These are phyloP conservation scores for Aspidoscelis tigris DNA, from an alignment of 2,113 vertebrate species.

Conservation along the genomic window DNA sequence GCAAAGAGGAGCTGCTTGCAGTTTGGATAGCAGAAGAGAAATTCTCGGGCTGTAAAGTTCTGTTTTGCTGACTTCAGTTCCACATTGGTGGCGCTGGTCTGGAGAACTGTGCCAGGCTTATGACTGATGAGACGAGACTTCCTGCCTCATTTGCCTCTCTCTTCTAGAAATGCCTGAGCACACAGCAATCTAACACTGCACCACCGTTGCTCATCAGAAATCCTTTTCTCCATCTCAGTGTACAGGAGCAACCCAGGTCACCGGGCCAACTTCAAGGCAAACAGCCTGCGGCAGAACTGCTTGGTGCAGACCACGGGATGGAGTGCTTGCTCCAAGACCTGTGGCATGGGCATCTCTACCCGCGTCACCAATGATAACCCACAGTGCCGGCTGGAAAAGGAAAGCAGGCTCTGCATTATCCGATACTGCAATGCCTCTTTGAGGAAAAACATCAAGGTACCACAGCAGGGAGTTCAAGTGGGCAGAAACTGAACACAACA, in stretches of 20 bases:
- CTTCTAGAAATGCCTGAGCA: neutral
- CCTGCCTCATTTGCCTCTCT: neutral
- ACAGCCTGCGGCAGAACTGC: slow-evolving; percentile 78
- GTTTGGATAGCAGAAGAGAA: too few relatives aligned
- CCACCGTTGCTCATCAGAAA: neutral
- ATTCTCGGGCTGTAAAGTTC: too few relatives aligned
- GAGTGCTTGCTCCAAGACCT: slow-evolving; percentile 79
- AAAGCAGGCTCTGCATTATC: slow-evolving; percentile 79
- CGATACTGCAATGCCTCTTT: slow-evolving; percentile 69
- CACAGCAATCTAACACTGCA: neutral
- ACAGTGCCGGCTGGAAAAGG: slow-evolving; percentile 78
- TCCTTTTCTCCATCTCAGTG: slow-evolving; percentile 45
- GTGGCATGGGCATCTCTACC: slow-evolving; percentile 80
- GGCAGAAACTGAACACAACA: neutral
- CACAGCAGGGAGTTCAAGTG: neutral
- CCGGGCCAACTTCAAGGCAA: slow-evolving; percentile 27
- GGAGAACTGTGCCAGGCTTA: too few relatives aligned
- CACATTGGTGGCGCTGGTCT: too few relatives aligned
- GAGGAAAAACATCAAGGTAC: slow-evolving; percentile 75
- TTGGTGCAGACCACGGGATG: slow-evolving; percentile 81
- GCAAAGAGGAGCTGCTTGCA: too few relatives aligned
- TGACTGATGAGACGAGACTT: too few relatives aligned
- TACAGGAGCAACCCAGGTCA: slow-evolving; percentile 61
- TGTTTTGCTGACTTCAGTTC: too few relatives aligned
- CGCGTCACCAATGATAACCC: slow-evolving; percentile 79